phyloP scores from a whole-genome alignment of 2,113 vertebrate species.

The Aramus guarauna region DNA sequence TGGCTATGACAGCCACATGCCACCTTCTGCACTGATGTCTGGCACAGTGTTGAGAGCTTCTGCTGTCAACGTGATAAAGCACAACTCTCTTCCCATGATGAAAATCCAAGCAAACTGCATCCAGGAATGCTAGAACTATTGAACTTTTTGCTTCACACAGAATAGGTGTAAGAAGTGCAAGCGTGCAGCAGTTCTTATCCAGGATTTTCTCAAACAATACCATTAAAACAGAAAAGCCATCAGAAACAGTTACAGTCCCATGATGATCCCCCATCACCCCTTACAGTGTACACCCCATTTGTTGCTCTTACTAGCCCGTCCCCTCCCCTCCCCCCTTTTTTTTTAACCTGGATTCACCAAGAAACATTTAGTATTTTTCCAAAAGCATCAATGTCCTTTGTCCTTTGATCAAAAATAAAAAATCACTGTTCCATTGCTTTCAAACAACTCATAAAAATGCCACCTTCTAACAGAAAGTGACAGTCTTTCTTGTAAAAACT shows the following conservation, averaged over 20 bases:
- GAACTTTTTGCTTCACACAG: not conserved
- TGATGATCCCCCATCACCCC: not conserved
- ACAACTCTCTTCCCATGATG: not conserved
- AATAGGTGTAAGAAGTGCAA: not conserved
- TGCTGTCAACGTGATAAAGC: not conserved
- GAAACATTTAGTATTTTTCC: not conserved
- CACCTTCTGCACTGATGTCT: not conserved
- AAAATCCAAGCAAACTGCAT: not conserved
- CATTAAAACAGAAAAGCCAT: not conserved
- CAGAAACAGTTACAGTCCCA: not conserved
- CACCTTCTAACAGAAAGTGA: not conserved
- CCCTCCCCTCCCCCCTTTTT: accelerated
- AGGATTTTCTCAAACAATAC: not conserved
- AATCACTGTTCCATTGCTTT: not conserved
- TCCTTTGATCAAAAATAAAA: not conserved
- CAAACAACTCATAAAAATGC: not conserved
- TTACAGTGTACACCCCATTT: not conserved
- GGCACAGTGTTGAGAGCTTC: not conserved
- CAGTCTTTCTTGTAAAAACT: not conserved
- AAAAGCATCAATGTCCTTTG: not conserved
- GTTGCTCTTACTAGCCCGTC: not conserved
- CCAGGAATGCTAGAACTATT: not conserved
- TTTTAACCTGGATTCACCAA: not conserved
- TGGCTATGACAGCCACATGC: not conserved
- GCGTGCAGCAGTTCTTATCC: not conserved